A percentile compares a stretch with the other conserved stretches of the same genome.
Conservation (phyloP, 2,113 vertebrate genomes). For the Callionymus lyra region DNA sequence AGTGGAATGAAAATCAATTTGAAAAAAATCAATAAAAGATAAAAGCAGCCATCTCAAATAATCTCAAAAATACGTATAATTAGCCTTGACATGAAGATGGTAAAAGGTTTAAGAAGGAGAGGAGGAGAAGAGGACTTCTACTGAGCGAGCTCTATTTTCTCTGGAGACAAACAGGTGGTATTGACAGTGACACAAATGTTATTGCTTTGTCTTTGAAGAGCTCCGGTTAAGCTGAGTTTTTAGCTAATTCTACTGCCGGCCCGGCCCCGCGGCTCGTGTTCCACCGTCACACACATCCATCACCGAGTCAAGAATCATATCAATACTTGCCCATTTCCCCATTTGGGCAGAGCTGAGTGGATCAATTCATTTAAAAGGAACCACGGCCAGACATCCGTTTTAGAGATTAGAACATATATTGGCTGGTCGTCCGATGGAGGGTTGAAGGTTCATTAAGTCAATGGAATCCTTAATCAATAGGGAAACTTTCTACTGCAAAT, state of each 20-base stretch:
- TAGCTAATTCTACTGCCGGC: slow-evolving; percentile 33
- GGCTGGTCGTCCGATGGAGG: slow-evolving; percentile 76
- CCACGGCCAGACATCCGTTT: slow-evolving; percentile 75
- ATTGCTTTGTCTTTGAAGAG: slow-evolving; percentile 42
- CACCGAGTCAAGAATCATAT: slow-evolving; percentile 67
- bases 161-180: slow-evolving; percentile 19
- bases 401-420: slow-evolving; percentile 80
- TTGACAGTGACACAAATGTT: slow-evolving; percentile 37
- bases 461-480: slow-evolving; percentile 95
- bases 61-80: slow-evolving; percentile 11
- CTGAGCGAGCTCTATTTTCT: slow-evolving; percentile 8
- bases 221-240: slow-evolving; percentile 36
- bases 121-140: slow-evolving; percentile 9
- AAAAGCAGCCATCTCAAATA: not conserved
- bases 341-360: slow-evolving; percentile 70
- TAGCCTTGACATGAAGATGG: slow-evolving; percentile 18
- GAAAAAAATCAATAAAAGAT: slow-evolving; percentile 12
- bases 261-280: slow-evolving; percentile 52
- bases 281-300: slow-evolving; percentile 68
- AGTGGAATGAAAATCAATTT: slow-evolving; percentile 10
- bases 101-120: slow-evolving; percentile 2
- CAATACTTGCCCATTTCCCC: slow-evolving; percentile 72
- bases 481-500: slow-evolving; percentile 65
- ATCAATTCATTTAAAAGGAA: slow-evolving; percentile 77
- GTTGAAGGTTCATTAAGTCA: slow-evolving; percentile 89